These are phyloP conservation scores for Lacanobia oleracea DNA, from an alignment of 2,888 invertebrate genomes.

Conservation along the genomic window DNA sequence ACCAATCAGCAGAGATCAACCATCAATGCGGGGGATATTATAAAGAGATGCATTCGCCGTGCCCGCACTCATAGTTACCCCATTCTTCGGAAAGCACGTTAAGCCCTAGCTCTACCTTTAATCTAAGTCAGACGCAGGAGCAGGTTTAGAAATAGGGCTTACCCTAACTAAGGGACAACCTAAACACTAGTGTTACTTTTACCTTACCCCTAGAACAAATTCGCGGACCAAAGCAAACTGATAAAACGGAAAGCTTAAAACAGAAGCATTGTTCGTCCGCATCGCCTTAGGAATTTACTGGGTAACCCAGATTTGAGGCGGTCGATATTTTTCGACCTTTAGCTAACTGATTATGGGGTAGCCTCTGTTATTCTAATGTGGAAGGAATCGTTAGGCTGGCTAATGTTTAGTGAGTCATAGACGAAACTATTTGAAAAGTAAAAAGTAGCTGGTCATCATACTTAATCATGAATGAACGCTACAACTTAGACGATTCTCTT, in stretches of 20 bases:
- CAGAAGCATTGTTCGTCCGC: constrained; percentile 46
- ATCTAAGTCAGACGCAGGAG: too few species aligned
- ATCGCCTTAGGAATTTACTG: constrained; percentile 60
- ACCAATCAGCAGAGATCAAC: background rate
- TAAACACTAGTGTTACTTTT: too few species aligned
- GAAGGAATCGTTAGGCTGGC: background rate
- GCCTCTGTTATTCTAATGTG: constrained; percentile 37
- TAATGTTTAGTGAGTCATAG: background rate
- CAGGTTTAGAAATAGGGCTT: too few species aligned
- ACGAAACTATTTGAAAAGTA: background rate
- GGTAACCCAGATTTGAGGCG: constrained; percentile 73
- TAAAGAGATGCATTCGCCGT: too few species aligned
- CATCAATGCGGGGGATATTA: too few species aligned
- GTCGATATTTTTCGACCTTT: constrained; percentile 74
- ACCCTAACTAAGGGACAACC: too few species aligned
- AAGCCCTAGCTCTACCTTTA: too few species aligned
- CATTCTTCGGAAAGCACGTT: too few species aligned
- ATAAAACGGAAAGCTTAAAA: constrained; percentile 23
- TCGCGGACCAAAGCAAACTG: background rate
- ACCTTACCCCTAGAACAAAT: too few species aligned
- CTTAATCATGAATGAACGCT: background rate
- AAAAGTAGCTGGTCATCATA: background rate
- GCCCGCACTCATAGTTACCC: too few species aligned
- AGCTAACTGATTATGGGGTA: constrained; percentile 45
- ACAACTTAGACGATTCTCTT: background rate